Evolutionary conservation across 2,113 vertebrate species (phyloP).

Genomic region (Heliornis fulica): DNA sequence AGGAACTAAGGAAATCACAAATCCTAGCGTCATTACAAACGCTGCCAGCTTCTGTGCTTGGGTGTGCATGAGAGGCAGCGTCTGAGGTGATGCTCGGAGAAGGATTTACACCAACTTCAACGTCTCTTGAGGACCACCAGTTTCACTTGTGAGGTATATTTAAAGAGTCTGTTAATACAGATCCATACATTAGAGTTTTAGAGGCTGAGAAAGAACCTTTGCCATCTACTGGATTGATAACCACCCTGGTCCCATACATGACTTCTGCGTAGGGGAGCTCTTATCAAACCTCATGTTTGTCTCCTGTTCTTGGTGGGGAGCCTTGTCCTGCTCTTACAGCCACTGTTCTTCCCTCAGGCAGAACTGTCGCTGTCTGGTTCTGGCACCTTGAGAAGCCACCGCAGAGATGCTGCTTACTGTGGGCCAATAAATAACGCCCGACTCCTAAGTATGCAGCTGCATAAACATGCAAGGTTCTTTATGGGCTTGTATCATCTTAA

Average conservation of each 20-base stretch:
- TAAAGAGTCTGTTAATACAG: conserved; percentile 6
- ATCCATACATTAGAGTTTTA: background rate
- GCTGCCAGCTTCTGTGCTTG: background rate
- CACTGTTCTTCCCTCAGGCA: background rate
- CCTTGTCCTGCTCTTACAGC: background rate
- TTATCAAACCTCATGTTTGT: background rate
- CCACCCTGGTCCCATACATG: background rate
- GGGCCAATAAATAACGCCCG: background rate
- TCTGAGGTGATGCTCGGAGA: background rate
- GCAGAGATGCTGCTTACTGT: background rate
- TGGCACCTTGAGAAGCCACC: fast-evolving
- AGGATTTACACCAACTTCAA: conserved; percentile 9
- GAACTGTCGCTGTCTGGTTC: background rate
- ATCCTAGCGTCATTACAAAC: background rate
- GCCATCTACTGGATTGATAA: conserved; percentile 5
- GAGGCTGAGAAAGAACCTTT: background rate
- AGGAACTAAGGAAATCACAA: background rate
- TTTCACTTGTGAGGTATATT: conserved; percentile 15
- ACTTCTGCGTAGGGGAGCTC: background rate
- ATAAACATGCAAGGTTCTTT: background rate
- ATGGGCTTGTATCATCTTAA: background rate
- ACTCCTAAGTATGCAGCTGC: background rate
- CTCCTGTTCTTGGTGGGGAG: background rate
- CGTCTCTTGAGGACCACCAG: background rate
- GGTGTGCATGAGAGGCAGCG: background rate